A percentile compares a stretch with the other conserved stretches of the same genome.
These are phyloP conservation scores for Patella depressa DNA, from an alignment of 2,888 invertebrate genomes.

Conservation along the genomic window DNA sequence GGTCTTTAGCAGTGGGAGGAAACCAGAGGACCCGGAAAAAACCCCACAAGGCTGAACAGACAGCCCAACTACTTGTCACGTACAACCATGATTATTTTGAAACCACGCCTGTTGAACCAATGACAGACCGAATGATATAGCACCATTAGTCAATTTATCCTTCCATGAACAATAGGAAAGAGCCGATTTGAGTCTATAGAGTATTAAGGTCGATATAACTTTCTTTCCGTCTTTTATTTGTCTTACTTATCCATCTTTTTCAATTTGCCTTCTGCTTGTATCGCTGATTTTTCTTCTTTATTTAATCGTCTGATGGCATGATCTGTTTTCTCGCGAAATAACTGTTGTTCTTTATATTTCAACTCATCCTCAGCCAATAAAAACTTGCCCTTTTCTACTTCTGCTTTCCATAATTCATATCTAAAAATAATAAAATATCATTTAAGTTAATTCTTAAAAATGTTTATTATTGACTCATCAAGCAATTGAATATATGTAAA, in stretches of 20 bases:
- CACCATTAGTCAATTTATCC: too few species aligned
- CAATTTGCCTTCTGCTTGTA: conserved; percentile 44
- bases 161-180: conserved; percentile 7
- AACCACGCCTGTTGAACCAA: background rate
- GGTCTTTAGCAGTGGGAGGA: too few species aligned
- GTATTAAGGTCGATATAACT: too few species aligned
- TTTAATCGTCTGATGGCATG: conserved; percentile 54
- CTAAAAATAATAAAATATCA: conserved; percentile 38
- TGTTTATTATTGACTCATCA: too few species aligned
- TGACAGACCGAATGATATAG: too few species aligned
- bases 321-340: conserved; percentile 59
- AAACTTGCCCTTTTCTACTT: conserved; percentile 67
- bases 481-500: too few species aligned
- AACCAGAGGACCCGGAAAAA: too few species aligned
- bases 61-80: too few species aligned
- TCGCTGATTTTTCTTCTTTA: conserved; percentile 61
- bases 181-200: too few species aligned
- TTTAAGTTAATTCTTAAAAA: too few species aligned
- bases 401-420: conserved; percentile 65
- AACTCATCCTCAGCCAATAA: conserved; percentile 65
- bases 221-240: too few species aligned
- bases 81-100: background rate
- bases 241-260: conserved; percentile 45
- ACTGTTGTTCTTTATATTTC: conserved; percentile 58
- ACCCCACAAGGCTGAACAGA: too few species aligned